Base-by-base conservation (phyloP, 1,140 invertebrate species). In the Drosophila carrolli region DNA sequence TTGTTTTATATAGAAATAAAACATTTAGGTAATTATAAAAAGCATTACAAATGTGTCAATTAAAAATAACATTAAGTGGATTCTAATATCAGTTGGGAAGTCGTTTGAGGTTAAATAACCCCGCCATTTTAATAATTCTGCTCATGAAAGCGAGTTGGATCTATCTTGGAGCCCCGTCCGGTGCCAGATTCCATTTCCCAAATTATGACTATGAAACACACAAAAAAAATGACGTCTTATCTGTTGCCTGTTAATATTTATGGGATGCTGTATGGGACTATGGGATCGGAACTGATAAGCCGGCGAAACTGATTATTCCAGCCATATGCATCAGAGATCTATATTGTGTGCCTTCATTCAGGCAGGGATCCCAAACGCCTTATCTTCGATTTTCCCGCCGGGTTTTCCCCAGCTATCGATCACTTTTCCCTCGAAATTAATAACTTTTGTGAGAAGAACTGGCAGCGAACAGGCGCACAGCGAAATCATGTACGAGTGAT, bases 401-500 rank as follows among this genome's bases (percentile, higher is more conserved):
- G 71, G 48, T 27, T 82, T 78, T 75, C 75, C 78, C 78, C 47
- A 44, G 38, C 50, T 38, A 38, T 60, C 29, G 43, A 63, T 41
- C 48, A 50, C 43, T 54, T 47, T 59, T 65, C 13, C 23, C 51
- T 27, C 1, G 43, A 86, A 81, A 85, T 88, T 82, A 86, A 89
- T 88, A 89, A 83, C 71, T 88, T 71, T 73, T 83, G 75, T 58
- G 66, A 61, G 57, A 74, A 73, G 43, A 47, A 61, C 72, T 61
- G 67, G 44, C 62, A 71, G 68, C 53, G 11, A 41, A 16, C 68
- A 71, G 50, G 38, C 50, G 58, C 78, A 81, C 85, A 90, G 65
- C 67, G 54, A 71, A 85, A 75, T 89, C 89, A 91, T 91, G 89
- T 91, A 71, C 78, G 81, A 91, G 89, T 91, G 90, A 91, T 91